phyloP scores from a whole-genome alignment of 1,140 invertebrate genomes.

The Nylanderia fulva region DNA sequence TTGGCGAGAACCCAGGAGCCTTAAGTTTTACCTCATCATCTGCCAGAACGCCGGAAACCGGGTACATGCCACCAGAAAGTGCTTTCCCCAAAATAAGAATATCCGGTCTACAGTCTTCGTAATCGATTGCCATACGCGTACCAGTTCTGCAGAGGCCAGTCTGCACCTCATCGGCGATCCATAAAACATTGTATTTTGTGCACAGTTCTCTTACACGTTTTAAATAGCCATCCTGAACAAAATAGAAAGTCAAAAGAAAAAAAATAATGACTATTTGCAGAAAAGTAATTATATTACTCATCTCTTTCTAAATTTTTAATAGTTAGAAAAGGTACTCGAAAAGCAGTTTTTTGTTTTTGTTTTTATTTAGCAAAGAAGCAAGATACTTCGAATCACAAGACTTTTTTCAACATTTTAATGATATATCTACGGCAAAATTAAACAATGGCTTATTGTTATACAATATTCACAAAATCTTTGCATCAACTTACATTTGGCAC shows the following conservation, averaged over 20 bases:
- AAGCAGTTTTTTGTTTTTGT: too few species aligned
- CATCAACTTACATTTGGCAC: slow-evolving; percentile 86
- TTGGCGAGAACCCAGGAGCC: too few species aligned
- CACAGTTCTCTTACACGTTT: slow-evolving; percentile 95
- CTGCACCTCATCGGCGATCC: slow-evolving; percentile 99
- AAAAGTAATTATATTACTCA: neutral
- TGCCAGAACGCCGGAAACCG: slow-evolving; percentile 92
- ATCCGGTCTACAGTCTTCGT: slow-evolving; percentile 94
- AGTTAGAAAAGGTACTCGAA: neutral
- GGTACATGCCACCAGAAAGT: slow-evolving; percentile 93
- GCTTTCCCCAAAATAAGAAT: slow-evolving; percentile 93
- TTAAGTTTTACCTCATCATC: slow-evolving; percentile 88
- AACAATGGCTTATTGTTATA: neutral
- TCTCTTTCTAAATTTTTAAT: too few species aligned
- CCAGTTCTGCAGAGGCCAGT: slow-evolving; percentile 97
- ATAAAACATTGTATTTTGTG: slow-evolving; percentile 97
- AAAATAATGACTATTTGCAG: neutral
- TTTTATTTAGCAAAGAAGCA: neutral
- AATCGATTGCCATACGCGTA: slow-evolving; percentile 94
- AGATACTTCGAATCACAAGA: neutral
- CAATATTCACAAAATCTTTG: neutral
- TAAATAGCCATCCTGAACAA: slow-evolving; percentile 92
- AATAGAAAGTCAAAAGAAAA: neutral
- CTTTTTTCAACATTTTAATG: too few species aligned
- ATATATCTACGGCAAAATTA: too few species aligned